Percentiles rank a stretch among this genome's conserved stretches.
phyloP scores from a whole-genome alignment of 2,113 vertebrate species.

The Phodopus roborovskii region DNA sequence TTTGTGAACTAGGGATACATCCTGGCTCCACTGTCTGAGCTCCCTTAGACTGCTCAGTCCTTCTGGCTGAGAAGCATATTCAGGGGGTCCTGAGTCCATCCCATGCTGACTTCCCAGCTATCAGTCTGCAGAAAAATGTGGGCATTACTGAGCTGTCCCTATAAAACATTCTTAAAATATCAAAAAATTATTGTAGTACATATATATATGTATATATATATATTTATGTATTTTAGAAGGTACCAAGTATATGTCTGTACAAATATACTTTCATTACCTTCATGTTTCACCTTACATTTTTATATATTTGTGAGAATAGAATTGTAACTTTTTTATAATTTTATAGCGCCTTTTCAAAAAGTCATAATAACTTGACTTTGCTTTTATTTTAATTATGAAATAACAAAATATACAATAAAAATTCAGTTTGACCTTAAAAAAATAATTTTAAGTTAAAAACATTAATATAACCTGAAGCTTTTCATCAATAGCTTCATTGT shows the following conservation, averaged over 20 bases:
- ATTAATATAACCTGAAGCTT: background rate
- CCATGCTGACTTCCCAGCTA: no score
- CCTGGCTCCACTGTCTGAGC: no score
- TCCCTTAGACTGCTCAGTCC: no score
- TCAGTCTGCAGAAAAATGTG: background rate
- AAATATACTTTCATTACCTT: background rate
- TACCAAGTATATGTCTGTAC: background rate
- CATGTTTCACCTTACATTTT: background rate
- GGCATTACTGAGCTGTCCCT: background rate
- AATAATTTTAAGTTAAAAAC: background rate
- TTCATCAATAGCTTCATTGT: background rate
- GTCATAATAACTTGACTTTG: background rate
- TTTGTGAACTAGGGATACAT: no score
- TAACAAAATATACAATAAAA: conserved; percentile 32
- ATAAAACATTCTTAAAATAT: background rate
- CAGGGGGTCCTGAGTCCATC: no score
- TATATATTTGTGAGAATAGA: conserved; percentile 3
- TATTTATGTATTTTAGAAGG: no score
- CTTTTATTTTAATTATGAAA: background rate
- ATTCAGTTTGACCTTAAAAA: background rate
- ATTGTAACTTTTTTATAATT: background rate
- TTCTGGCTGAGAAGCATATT: no score
- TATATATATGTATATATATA: no score
- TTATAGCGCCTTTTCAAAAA: conserved; percentile 4
- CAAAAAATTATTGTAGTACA: background rate